phyloP scores from a whole-genome alignment of 2,888 invertebrate species.

The Oasisia sp. region DNA sequence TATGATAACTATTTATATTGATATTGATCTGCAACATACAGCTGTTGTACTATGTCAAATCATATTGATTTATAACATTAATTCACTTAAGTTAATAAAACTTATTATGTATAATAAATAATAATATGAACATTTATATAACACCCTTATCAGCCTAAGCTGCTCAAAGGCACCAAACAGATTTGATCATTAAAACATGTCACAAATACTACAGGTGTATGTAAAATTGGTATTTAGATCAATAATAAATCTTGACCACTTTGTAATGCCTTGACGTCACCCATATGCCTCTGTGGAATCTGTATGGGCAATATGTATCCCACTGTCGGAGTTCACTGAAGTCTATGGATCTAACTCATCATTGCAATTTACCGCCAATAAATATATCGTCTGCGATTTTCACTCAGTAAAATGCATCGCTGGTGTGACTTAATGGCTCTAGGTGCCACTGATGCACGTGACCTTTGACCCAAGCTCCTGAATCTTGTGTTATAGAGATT shows the following conservation, averaged over 20 bases:
- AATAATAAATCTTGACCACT: background rate
- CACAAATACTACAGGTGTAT: background rate
- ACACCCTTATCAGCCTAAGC: too few species aligned
- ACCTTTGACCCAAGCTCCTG: background rate
- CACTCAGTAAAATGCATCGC: background rate
- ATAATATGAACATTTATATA: too few species aligned
- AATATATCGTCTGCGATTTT: background rate
- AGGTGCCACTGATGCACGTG: background rate
- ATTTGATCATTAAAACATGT: too few species aligned
- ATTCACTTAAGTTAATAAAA: background rate
- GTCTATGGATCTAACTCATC: background rate
- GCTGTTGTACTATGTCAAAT: background rate
- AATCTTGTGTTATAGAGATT: background rate
- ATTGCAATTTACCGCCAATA: slow-evolving; percentile 12
- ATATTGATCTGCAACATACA: background rate
- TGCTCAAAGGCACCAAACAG: too few species aligned
- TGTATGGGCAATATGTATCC: background rate
- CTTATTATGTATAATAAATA: too few species aligned
- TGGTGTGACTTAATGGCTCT: background rate
- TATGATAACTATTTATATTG: background rate
- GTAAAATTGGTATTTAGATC: background rate
- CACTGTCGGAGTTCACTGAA: background rate
- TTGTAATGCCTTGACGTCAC: background rate
- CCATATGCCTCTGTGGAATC: background rate
- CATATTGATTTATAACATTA: background rate